Conservation (phyloP, 2,113 vertebrate genomes). For the Gopherus flavomarginatus region DNA sequence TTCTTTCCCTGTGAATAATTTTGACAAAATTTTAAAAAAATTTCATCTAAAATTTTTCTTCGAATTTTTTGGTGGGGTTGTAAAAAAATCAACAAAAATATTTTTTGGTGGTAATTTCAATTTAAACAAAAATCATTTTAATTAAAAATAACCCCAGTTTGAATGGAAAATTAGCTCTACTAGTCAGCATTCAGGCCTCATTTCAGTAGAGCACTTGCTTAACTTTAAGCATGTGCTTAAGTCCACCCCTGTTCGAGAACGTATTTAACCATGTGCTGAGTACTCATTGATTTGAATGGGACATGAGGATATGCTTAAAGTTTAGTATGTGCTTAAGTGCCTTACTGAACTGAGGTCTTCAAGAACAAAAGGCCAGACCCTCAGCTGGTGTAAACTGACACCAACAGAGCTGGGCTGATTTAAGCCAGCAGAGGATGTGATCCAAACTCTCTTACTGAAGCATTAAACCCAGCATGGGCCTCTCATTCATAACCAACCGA, state of each 20-base stretch:
- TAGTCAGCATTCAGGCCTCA: neutral
- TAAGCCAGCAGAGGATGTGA: neutral
- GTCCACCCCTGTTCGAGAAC: neutral
- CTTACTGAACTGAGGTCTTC: neutral
- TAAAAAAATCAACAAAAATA: neutral
- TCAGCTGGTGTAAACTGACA: neutral
- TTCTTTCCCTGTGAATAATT: neutral
- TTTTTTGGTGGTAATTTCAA: neutral
- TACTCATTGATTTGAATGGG: neutral
- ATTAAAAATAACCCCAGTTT: neutral
- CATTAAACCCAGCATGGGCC: fast-evolving
- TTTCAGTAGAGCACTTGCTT: neutral
- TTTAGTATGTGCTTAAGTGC: neutral
- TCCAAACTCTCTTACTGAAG: neutral
- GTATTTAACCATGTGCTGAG: neutral
- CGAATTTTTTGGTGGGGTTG: neutral
- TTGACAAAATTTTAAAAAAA: neutral
- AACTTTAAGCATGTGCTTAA: neutral
- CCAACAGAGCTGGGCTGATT: neutral
- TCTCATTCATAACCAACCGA: neutral
- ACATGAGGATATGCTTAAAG: fast-evolving
- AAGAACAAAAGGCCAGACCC: fast-evolving
- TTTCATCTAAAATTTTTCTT: neutral
- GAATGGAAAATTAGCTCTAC: neutral
- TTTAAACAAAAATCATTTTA: neutral